A percentile compares a stretch with the other conserved stretches of the same genome.
Evolutionary conservation across 2,113 vertebrate species (phyloP).

Genomic region (Panthera leo): DNA sequence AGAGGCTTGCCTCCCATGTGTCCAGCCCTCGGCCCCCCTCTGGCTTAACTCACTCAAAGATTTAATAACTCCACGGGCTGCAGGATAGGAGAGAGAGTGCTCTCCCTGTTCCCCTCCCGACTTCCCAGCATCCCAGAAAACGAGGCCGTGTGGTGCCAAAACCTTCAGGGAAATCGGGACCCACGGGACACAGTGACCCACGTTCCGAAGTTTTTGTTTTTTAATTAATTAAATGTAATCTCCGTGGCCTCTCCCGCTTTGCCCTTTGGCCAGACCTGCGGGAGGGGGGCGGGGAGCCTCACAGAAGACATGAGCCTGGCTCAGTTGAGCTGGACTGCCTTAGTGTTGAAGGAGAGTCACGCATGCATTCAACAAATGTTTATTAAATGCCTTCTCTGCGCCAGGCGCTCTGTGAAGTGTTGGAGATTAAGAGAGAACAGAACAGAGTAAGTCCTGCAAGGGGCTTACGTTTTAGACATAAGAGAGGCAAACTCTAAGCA

Average conservation of each 20-base stretch:
- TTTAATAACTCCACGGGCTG: background rate
- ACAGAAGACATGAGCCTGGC: background rate
- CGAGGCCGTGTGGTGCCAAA: background rate
- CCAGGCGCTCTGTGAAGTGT: background rate
- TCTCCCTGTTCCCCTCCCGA: background rate
- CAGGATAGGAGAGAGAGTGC: background rate
- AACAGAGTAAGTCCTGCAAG: background rate
- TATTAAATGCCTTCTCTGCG: background rate
- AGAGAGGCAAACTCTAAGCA: background rate
- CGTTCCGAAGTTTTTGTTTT: background rate
- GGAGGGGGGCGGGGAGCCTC: background rate
- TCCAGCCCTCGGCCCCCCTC: background rate
- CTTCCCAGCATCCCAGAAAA: background rate
- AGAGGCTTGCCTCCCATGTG: background rate
- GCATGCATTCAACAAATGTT: background rate
- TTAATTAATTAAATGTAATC: background rate
- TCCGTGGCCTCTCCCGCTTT: background rate
- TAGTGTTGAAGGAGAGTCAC: background rate
- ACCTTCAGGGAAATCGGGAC: background rate
- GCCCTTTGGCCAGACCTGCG: background rate
- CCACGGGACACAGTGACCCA: fast-evolving
- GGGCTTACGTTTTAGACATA: background rate
- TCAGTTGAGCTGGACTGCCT: background rate
- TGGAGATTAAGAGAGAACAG: background rate
- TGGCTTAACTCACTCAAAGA: background rate